Conservation (phyloP, 2,113 vertebrate species). For the Felis catus region F.catus_Fca126_mat1.0 CM031413.1:116340001-116340500, state of each 20-base stretch:
- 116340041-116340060: background rate
- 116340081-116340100: background rate
- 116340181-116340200: background rate
- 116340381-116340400: background rate
- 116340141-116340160: background rate
- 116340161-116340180: background rate
- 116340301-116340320: background rate
- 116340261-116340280: background rate
- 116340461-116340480: background rate
- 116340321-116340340: background rate
- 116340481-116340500: background rate
- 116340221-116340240: background rate
- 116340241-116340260: background rate
- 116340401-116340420: background rate
- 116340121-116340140: background rate
- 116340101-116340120: background rate
- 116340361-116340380: background rate
- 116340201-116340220: background rate
- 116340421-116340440: background rate
- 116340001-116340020: background rate
- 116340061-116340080: background rate
- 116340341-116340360: background rate
- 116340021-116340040: background rate
- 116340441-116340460: background rate
- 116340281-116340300: background rate